Evolutionary conservation across 2,113 vertebrate species (phyloP).

Genomic region (Platichthys stellatus): DNA sequence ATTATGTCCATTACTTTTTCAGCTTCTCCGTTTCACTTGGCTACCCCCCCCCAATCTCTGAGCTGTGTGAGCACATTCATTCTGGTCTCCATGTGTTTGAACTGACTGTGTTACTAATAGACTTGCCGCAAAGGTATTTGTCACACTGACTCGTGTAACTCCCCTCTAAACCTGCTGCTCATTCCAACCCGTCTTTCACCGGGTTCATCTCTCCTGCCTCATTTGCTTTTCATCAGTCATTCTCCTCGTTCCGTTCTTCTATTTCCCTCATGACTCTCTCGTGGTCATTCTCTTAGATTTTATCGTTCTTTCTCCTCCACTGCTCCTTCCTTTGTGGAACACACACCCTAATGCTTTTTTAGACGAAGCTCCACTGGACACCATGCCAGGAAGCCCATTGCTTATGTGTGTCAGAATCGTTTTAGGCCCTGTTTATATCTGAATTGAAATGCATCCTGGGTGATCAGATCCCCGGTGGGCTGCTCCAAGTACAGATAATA

Average conservation of each 20-base stretch:
- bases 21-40: slow-evolving; percentile 9
- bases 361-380: too few relatives aligned
- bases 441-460: too few relatives aligned
- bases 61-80: slow-evolving; percentile 34
- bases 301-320: neutral
- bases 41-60: slow-evolving; percentile 18
- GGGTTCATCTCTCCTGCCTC: slow-evolving; percentile 21
- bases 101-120: slow-evolving; percentile 33
- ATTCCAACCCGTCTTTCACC: slow-evolving; percentile 9
- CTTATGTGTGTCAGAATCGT: too few relatives aligned
- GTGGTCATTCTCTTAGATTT: neutral
- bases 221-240: slow-evolving; percentile 37
- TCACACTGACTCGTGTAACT: slow-evolving; percentile 11
- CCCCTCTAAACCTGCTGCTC: too few relatives aligned
- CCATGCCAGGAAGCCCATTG: too few relatives aligned
- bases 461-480: neutral
- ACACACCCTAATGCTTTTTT: too few relatives aligned
- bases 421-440: too few relatives aligned
- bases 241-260: neutral
- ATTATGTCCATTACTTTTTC: slow-evolving; percentile 24
- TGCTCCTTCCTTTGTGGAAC: too few relatives aligned
- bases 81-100: slow-evolving; percentile 28
- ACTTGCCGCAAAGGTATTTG: slow-evolving; percentile 33
- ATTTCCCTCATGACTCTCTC: neutral
- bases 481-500: too few relatives aligned